Evolutionary conservation across 2,113 vertebrate species (phyloP).

Genomic region (Nesoenas mayeri): DNA sequence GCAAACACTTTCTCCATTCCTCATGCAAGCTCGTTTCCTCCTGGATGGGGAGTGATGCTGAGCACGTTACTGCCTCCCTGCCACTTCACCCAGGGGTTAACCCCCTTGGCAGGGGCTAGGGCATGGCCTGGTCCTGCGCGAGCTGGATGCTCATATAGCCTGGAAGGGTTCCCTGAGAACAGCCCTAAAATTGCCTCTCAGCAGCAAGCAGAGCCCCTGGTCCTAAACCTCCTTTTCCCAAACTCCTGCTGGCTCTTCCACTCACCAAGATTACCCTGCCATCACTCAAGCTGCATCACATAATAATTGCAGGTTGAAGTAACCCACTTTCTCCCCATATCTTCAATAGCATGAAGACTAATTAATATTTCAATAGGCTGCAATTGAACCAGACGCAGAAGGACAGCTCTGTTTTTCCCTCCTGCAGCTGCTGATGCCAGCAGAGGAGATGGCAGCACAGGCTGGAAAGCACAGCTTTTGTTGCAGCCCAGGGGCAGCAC

Average conservation of each 20-base stretch:
- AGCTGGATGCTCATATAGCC: background rate
- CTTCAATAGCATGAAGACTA: background rate
- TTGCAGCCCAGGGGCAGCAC: background rate
- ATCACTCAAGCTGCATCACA: background rate
- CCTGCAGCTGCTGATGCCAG: fast-evolving
- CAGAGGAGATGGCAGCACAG: background rate
- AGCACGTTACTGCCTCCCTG: background rate
- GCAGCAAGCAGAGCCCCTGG: background rate
- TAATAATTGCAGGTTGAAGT: background rate
- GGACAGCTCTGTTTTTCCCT: background rate
- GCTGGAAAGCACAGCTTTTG: background rate
- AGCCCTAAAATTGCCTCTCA: background rate
- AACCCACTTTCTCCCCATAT: background rate
- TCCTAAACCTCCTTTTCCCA: background rate
- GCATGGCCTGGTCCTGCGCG: no score
- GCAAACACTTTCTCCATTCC: background rate
- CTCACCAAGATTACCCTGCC: background rate
- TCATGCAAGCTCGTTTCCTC: background rate
- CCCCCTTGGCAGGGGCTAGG: background rate
- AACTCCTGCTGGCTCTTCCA: background rate
- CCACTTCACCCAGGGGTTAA: background rate
- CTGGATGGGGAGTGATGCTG: background rate
- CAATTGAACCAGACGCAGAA: background rate
- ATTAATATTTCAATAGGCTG: background rate
- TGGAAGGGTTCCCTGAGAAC: background rate